A percentile compares a stretch with the other conserved stretches of the same genome.
phyloP scores from a whole-genome alignment of 2,797 vertebrate species.

The Scarus forsteni region DNA sequence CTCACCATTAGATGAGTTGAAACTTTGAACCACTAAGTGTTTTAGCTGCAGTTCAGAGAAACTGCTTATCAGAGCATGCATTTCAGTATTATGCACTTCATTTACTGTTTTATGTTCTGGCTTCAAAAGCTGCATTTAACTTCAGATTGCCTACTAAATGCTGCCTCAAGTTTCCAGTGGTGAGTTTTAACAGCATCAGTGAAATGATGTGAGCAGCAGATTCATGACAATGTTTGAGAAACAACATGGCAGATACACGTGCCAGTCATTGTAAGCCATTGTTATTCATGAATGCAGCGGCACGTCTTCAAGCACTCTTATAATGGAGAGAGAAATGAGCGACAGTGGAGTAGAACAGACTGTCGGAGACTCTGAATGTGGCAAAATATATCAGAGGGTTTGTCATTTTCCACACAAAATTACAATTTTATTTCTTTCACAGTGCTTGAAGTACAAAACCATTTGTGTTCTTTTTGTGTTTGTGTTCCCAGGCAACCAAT shows the following conservation, averaged over 20 bases:
- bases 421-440: not conserved
- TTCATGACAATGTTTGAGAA: slow-evolving; percentile 2
- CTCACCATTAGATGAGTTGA: not conserved
- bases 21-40: not conserved
- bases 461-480: slow-evolving; percentile 43
- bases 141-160: not conserved
- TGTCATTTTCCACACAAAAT: not conserved
- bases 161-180: not conserved
- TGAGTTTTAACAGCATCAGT: not conserved
- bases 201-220: not conserved
- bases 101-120: not conserved
- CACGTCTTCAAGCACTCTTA: not conserved
- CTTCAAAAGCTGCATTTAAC: not conserved
- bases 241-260: not conserved
- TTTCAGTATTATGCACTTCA: not conserved
- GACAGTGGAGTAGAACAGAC: not conserved
- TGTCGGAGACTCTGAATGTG: not conserved
- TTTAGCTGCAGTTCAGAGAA: not conserved
- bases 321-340: not conserved
- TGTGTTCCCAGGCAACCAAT: slow-evolving; percentile 89
- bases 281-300: slow-evolving; percentile 17
- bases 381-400: not conserved
- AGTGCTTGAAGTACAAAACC: slow-evolving; percentile 5
- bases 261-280: slow-evolving; percentile 1
- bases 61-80: not conserved